Evolutionary conservation across 2,113 vertebrate genomes (phyloP).

Genomic region (Craseonycteris thonglongyai): DNA sequence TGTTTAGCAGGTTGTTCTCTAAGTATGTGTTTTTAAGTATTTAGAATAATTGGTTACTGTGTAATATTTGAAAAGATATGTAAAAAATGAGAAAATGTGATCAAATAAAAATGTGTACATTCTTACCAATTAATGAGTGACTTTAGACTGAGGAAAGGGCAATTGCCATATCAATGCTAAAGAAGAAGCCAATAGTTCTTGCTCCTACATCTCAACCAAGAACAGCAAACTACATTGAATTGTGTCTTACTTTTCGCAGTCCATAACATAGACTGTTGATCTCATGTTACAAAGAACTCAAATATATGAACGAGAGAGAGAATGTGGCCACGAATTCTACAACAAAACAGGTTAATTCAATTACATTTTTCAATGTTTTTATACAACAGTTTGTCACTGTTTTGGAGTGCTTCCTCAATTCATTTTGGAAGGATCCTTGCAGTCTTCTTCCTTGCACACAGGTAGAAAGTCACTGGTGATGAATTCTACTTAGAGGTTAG

Average conservation of each 20-base stretch:
- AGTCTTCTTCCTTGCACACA: neutral
- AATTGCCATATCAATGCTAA: neutral
- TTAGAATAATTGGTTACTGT: conserved; percentile 24
- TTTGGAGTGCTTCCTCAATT: neutral
- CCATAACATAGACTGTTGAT: neutral
- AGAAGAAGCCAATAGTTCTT: neutral
- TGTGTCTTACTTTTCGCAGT: neutral
- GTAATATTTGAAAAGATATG: neutral
- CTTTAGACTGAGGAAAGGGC: neutral
- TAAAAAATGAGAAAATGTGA: neutral
- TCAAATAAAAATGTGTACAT: neutral
- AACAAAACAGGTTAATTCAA: neutral
- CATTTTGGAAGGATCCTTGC: neutral
- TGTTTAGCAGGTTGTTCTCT: neutral
- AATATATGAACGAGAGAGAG: neutral
- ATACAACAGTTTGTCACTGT: neutral
- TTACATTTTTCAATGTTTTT: neutral
- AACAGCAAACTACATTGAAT: neutral
- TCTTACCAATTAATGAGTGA: neutral
- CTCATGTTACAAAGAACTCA: neutral
- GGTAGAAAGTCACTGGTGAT: neutral
- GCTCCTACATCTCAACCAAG: neutral
- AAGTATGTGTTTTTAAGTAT: neutral
- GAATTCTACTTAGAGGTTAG: neutral
- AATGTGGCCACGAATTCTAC: neutral